These are phyloP conservation scores for Glandiceps talaboti DNA, from an alignment of 53 echinoderm and acorn worm species.

Conservation along the genomic window DNA sequence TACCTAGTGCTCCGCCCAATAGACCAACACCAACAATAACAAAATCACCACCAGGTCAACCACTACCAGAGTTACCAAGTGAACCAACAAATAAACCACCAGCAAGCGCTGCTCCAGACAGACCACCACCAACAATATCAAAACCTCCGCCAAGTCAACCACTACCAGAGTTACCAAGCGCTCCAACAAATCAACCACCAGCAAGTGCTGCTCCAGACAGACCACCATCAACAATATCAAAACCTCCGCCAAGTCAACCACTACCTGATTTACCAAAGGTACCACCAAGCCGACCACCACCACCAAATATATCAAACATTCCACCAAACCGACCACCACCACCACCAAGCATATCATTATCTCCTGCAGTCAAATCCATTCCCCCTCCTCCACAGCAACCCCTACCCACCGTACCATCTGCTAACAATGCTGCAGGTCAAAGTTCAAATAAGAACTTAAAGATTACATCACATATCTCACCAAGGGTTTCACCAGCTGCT, in stretches of 20 bases:
- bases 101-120: slow-evolving; percentile 15
- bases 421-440: not conserved
- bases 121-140: slow-evolving; percentile 20
- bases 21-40: slow-evolving; percentile 20
- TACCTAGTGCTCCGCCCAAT: too few relatives aligned
- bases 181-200: not conserved
- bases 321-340: slow-evolving; percentile 15
- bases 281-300: slow-evolving; percentile 14
- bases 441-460: not conserved
- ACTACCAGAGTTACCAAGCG: slow-evolving; percentile 8
- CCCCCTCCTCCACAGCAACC: slow-evolving; percentile 1
- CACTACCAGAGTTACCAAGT: too few relatives aligned
- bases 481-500: not conserved
- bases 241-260: slow-evolving; percentile 2
- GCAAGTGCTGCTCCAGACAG: slow-evolving; percentile 7
- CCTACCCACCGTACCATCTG: not conserved
- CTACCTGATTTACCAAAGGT: slow-evolving; percentile 10
- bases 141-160: slow-evolving; percentile 3
- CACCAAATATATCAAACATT: not conserved
- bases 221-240: slow-evolving; percentile 12
- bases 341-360: not conserved
- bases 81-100: not conserved
- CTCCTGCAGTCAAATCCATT: not conserved
- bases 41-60: not conserved
- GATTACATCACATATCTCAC: not conserved